These are phyloP conservation scores for Phyllotreta striolata DNA, from an alignment of 2,888 invertebrate species.

Conservation along the genomic window DNA sequence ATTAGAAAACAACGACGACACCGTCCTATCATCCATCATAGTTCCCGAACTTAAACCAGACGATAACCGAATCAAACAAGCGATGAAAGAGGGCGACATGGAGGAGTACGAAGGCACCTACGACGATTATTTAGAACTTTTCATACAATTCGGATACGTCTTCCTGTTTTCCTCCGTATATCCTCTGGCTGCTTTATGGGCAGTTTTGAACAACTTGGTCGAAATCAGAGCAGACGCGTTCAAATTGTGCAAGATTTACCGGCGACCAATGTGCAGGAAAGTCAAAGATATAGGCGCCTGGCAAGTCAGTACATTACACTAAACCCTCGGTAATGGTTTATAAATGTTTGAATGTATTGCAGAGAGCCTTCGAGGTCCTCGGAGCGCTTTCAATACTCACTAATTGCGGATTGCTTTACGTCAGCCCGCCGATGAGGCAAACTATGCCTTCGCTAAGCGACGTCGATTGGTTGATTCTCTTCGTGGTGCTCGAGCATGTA, in stretches of 20 bases:
- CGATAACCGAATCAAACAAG: constrained; percentile 63
- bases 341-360: constrained; percentile 39
- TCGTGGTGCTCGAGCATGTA: constrained; percentile 75
- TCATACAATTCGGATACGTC: constrained; percentile 82
- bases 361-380: constrained; percentile 73
- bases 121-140: constrained; percentile 81
- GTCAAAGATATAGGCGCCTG: constrained; percentile 79
- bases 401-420: constrained; percentile 76
- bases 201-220: constrained; percentile 76
- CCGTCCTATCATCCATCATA: constrained; percentile 37
- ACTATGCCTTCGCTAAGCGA: constrained; percentile 48
- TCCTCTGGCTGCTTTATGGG: constrained; percentile 78
- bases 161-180: constrained; percentile 80
- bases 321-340: neutral
- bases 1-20: constrained; percentile 3
- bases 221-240: constrained; percentile 79
- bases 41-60: constrained; percentile 60
- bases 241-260: constrained; percentile 74
- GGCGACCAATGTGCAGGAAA: constrained; percentile 71
- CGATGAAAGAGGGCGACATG: constrained; percentile 60
- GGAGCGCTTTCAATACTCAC: constrained; percentile 75
- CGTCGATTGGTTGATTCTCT: constrained; percentile 67
- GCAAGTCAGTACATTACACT: constrained; percentile 66
- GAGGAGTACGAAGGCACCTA: constrained; percentile 78
- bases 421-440: constrained; percentile 69